Percentiles rank a stretch among this genome's conserved stretches.
Conservation (phyloP, 2,888 invertebrate species). For the Pristionchus exspectatus region DNA sequence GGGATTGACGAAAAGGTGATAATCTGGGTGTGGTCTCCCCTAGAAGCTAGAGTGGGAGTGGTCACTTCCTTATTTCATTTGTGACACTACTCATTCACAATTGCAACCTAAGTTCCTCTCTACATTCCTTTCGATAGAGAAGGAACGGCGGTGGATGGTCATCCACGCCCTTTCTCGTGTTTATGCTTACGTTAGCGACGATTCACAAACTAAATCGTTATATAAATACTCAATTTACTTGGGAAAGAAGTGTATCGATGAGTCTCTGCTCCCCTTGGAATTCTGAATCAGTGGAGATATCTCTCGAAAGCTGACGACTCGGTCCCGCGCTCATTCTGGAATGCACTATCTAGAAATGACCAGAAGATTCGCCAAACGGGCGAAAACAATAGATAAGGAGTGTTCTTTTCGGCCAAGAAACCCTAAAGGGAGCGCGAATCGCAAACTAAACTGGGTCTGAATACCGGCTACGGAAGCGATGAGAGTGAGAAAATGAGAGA, state of each 20-base stretch:
- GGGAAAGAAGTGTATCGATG: constrained; percentile 52
- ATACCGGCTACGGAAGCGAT: constrained; percentile 8
- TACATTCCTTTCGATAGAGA: not conserved
- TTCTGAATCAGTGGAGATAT: constrained; percentile 34
- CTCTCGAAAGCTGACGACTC: not conserved
- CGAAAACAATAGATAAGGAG: not conserved
- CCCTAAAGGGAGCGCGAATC: not conserved
- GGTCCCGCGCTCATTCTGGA: constrained; percentile 31
- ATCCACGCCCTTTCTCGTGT: not conserved
- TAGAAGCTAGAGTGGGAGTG: not conserved
- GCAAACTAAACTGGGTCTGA: constrained; percentile 45
- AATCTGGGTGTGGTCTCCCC: not conserved
- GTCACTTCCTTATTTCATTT: not conserved
- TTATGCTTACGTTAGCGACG: not conserved
- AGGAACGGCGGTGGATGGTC: not conserved
- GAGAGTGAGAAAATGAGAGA: not conserved
- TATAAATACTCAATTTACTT: not conserved
- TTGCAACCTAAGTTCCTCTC: not conserved
- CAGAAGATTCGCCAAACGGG: not conserved
- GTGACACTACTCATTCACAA: not conserved
- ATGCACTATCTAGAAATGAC: not conserved
- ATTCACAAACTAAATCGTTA: not conserved
- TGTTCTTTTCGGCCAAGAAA: not conserved
- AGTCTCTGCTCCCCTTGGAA: constrained; percentile 54
- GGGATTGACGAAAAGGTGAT: not conserved